Evolutionary conservation across 2,888 invertebrate species (phyloP), one percentile per base, ranked within the genome.

Genomic region (Leucophenga maculata): DNA sequence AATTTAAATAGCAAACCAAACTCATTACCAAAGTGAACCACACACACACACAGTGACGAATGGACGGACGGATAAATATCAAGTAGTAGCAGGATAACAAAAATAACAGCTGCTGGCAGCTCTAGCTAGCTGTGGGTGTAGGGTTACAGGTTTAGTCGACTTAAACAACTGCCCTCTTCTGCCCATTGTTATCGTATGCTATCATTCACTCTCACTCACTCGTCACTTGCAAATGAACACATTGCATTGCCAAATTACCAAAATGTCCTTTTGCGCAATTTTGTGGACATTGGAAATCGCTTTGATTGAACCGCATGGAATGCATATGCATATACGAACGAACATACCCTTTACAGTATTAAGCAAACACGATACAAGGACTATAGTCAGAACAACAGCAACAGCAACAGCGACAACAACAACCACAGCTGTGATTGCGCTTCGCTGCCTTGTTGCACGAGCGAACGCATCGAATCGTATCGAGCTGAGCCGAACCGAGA

Each of bases 201-300:
- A 6, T 16, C 22, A 20, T 46, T 18, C 64, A 50, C 22, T 39
- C 39, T 39, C 11, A 11, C 39, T 39, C 39, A 11, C 8, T 39
- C 39, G 39, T 39, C 65, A 65, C 65, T 65, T 54, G 54, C 65
- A 65, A 50, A 54, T 54, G 66, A 54, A 66, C 66, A 66, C 66
- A 65, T 60, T 26, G 62, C 44, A 46, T 80, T 80, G 80, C 75
- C 77, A 81, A 84, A 81, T 81, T 82, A 80, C 83, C 84, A 80
- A 82, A 84, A 84, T 82, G 81, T 82, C 81, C 81, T 84, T 79
- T 82, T 84, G 79, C 78, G 79, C 80, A 79, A 82, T 82, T 82
- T 82, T 82, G 81, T 82, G 84, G 81, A 82, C 81, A 82, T 84
- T 84, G 81, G 78, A 84, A 82, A 80, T 82, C 84, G 81, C 84